Evolutionary conservation across 2,888 invertebrate species (phyloP), one percentile per base, ranked within the genome.

Genomic region (Lobophora halterata): DNA sequence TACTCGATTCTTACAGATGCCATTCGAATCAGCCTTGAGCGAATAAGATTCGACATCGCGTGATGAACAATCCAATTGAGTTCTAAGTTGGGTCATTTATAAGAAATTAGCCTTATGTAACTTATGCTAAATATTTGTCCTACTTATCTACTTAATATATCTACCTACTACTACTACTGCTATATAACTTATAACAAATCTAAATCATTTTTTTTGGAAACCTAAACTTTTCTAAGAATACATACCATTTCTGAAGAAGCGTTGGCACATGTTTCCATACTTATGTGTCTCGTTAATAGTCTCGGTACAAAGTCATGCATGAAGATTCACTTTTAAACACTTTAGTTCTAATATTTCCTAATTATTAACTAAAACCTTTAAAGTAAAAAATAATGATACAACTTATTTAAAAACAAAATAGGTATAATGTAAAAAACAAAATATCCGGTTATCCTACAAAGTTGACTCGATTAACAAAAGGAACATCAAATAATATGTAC

Each of bases 191-290:
- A n/a, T n/a, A n/a, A n/a, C n/a, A n/a, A n/a, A n/a, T n/a, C n/a
- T n/a, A n/a, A n/a, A n/a, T n/a, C n/a, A n/a, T n/a, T n/a, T n/a
- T n/a, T n/a, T n/a, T n/a, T n/a, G 8, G 7, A 14, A 38, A 10
- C 18, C 1, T 5, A 9, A n/a, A 20, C 7, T 14, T 25, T 10
- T 13, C 1, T 13, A 3, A 14, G n/a, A 12, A 13, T 34, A 65
- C 82, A 77, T 68, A 86, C 85, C 82, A 76, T 61, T 57, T 66
- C 51, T 47, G 57, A 55, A 44, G 65, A 20, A 60, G 65, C 71
- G 58, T 61, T 65, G 68, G 71, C 52, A 61, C 82, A 86, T 81
- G 63, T 56, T 74, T 72, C 39, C 68, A 72, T 71, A 55, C 71
- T 73, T 74, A 73, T 20, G 52, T 61, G 51, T 54, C 27, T 36